Evolutionary conservation across 2,113 vertebrate genomes (phyloP).

Genomic region (Brachyhypopomus occidentalis): DNA sequence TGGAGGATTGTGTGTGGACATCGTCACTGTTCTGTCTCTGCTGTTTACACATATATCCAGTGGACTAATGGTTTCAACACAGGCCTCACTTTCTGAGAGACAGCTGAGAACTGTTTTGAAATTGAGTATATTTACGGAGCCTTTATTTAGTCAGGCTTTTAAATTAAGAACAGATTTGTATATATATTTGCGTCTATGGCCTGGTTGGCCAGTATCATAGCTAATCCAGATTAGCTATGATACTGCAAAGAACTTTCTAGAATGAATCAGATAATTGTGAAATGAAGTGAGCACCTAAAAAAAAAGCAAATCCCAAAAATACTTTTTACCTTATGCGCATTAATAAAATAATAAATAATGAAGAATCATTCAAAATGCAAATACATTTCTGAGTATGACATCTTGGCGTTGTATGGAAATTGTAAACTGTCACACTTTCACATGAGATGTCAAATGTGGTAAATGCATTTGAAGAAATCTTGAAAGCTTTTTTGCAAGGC

Average conservation of each 20-base stretch:
- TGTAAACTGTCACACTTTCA: background rate
- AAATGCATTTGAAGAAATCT: too few species aligned
- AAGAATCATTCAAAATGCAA: background rate
- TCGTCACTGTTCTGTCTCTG: slow-evolving; percentile 46
- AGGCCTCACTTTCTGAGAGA: background rate
- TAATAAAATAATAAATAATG: background rate
- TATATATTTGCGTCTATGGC: background rate
- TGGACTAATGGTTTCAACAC: slow-evolving; percentile 42
- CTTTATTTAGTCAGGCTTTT: background rate
- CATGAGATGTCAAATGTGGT: background rate
- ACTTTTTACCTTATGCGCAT: background rate
- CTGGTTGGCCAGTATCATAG: background rate
- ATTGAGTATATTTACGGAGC: background rate
- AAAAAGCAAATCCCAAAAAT: too few species aligned
- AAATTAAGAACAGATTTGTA: background rate
- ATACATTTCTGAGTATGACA: background rate
- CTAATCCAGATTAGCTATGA: too few species aligned
- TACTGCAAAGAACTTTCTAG: too few species aligned
- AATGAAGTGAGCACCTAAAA: background rate
- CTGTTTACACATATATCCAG: slow-evolving; percentile 62
- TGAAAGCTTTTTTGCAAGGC: background rate
- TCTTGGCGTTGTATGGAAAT: background rate
- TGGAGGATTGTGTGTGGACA: slow-evolving; percentile 24
- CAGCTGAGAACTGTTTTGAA: slow-evolving; percentile 2
- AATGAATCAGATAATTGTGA: background rate